Conservation (phyloP, 1,140 invertebrate genomes). For the Ephestia elutella region DNA sequence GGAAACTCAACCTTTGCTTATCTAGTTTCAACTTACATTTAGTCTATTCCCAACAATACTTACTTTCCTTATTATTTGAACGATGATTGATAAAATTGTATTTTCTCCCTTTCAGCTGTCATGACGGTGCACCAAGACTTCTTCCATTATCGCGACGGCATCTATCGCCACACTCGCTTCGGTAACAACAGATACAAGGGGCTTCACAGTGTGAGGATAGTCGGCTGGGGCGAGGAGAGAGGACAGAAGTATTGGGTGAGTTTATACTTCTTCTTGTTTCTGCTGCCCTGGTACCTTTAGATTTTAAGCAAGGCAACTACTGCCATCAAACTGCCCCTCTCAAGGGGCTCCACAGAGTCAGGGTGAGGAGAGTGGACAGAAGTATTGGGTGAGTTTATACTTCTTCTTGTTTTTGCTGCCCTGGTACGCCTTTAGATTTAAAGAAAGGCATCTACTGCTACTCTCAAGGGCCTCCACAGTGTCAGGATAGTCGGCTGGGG, state of each 20-base stretch:
- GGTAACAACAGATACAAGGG: conserved; percentile 76
- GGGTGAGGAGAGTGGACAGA: conserved; percentile 85
- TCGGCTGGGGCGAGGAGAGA: conserved; percentile 91
- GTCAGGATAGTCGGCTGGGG: too few species aligned
- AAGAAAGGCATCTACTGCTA: neutral
- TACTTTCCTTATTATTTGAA: too few species aligned
- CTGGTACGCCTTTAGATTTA: neutral
- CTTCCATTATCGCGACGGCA: conserved; percentile 88
- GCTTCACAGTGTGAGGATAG: conserved; percentile 91
- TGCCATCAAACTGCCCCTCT: too few species aligned
- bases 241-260: conserved; percentile 92
- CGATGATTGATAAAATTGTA: too few species aligned
- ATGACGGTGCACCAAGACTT: conserved; percentile 93
- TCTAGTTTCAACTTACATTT: too few species aligned
- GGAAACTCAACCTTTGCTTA: too few species aligned
- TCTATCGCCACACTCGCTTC: conserved; percentile 82
- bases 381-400: conserved; percentile 88
- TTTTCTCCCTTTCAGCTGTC: conserved; percentile 80
- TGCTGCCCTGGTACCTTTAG: neutral
- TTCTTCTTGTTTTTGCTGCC: neutral
- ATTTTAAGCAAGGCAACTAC: neutral
- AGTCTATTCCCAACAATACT: too few species aligned
- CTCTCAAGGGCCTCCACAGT: conserved; percentile 89
- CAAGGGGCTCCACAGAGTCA: conserved; percentile 90
- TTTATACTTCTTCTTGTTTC: neutral